Conservation (phyloP, 1,140 invertebrate genomes). For the Drosophila prosaltans region DNA sequence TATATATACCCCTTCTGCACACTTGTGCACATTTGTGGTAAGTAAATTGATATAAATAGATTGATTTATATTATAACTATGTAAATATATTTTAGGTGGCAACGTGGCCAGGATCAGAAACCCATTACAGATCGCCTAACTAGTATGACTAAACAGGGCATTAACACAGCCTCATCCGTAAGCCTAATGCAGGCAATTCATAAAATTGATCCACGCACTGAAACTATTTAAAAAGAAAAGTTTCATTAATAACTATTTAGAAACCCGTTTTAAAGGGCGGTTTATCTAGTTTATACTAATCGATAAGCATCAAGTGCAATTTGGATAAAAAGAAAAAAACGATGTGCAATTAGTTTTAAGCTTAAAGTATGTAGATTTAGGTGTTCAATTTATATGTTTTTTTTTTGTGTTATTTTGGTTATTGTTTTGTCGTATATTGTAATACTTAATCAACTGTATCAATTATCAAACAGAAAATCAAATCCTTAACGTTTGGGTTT, state of each 20-base stretch:
- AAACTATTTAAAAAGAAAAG: slow-evolving; percentile 61
- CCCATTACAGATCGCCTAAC: slow-evolving; percentile 86
- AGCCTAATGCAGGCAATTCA: slow-evolving; percentile 86
- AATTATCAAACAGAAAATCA: not conserved
- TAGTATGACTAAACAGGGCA: slow-evolving; percentile 85
- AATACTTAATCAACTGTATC: not conserved
- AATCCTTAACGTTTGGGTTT: not conserved
- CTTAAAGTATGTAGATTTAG: slow-evolving; percentile 8
- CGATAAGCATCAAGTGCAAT: slow-evolving; percentile 72
- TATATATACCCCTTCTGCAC: slow-evolving; percentile 89
- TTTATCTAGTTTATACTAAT: slow-evolving; percentile 23
- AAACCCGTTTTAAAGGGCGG: slow-evolving; percentile 5
- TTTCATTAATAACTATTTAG: slow-evolving; percentile 2
- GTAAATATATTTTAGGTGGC: slow-evolving; percentile 84
- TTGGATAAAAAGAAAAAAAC: slow-evolving; percentile 36
- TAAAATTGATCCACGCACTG: slow-evolving; percentile 83
- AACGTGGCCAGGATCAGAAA: slow-evolving; percentile 86
- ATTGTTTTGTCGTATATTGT: slow-evolving; percentile 1
- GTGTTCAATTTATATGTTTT: not conserved
- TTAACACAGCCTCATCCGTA: slow-evolving; percentile 85
- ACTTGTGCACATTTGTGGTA: slow-evolving; percentile 87
- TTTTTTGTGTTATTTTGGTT: not conserved
- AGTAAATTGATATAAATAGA: slow-evolving; percentile 27
- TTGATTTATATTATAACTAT: not conserved
- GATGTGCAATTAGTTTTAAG: slow-evolving; percentile 65